These are phyloP conservation scores for Telmatochromis sp. DNA, from an alignment of 2,113 vertebrate species.

Conservation along the genomic window DNA sequence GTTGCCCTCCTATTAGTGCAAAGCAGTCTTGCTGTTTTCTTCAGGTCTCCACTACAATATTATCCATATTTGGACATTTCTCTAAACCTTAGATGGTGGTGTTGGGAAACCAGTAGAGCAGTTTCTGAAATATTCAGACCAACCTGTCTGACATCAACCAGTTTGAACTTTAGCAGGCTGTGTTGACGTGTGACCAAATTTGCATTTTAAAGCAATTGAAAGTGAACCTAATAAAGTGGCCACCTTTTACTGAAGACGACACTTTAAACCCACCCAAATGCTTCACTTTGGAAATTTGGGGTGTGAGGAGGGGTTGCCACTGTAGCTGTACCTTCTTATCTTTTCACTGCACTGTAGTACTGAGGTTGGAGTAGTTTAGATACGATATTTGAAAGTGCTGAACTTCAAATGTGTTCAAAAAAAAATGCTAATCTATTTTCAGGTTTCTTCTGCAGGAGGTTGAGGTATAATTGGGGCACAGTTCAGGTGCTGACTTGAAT, in stretches of 20 bases:
- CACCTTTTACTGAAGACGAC: background rate
- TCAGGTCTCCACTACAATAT: background rate
- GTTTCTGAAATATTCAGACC: background rate
- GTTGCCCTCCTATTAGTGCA: background rate
- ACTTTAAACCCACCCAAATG: background rate
- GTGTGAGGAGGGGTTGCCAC: background rate
- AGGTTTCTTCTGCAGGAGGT: background rate
- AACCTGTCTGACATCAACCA: background rate
- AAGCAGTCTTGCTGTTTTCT: background rate
- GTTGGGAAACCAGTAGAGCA: background rate
- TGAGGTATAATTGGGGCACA: constrained; percentile 4
- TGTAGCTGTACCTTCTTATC: background rate
- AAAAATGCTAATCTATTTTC: background rate
- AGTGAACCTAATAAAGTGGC: background rate
- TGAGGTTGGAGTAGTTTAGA: background rate
- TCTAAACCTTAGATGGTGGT: background rate
- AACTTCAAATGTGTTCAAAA: background rate
- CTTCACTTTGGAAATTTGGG: background rate
- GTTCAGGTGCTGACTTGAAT: constrained; percentile 6
- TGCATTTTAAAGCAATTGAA: background rate
- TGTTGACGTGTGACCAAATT: background rate
- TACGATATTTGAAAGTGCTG: background rate
- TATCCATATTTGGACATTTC: background rate
- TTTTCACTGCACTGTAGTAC: background rate
- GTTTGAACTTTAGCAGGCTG: background rate